phyloP scores from a whole-genome alignment of 2,888 invertebrate species.

The Lasioglossum calceatum region DNA sequence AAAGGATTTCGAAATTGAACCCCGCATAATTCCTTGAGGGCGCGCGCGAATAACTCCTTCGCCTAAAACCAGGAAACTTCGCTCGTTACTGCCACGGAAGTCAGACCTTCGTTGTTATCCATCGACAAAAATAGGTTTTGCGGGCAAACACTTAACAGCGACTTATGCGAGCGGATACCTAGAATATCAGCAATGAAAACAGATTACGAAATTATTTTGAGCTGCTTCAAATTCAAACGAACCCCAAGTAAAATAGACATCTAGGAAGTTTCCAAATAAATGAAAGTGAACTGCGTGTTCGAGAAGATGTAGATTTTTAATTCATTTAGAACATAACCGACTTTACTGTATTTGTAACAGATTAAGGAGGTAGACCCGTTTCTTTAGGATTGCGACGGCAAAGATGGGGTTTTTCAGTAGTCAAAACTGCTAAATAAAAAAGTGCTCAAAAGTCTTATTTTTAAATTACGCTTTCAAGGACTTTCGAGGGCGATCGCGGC shows the following conservation, averaged over 20 bases:
- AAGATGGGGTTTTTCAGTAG: too few species aligned
- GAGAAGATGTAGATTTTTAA: background rate
- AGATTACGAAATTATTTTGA: background rate
- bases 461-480: too few species aligned
- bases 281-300: background rate
- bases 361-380: too few species aligned
- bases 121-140: background rate
- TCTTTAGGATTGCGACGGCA: too few species aligned
- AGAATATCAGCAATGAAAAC: background rate
- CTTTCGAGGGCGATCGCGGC: too few species aligned
- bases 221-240: too few species aligned
- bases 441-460: too few species aligned
- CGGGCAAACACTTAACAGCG: background rate
- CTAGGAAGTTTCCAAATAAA: background rate
- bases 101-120: background rate
- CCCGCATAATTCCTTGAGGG: conserved; percentile 6
- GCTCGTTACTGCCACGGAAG: background rate
- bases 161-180: background rate
- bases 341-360: too few species aligned
- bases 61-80: background rate
- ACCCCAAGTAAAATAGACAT: background rate
- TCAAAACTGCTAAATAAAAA: too few species aligned
- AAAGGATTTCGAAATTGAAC: conserved; percentile 26
- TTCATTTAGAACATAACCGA: too few species aligned
- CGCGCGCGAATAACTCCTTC: background rate